A percentile compares a stretch with the other conserved stretches of the same genome.
Conservation (phyloP, 1,140 invertebrate species). For the Cataglyphis hispanica region DNA sequence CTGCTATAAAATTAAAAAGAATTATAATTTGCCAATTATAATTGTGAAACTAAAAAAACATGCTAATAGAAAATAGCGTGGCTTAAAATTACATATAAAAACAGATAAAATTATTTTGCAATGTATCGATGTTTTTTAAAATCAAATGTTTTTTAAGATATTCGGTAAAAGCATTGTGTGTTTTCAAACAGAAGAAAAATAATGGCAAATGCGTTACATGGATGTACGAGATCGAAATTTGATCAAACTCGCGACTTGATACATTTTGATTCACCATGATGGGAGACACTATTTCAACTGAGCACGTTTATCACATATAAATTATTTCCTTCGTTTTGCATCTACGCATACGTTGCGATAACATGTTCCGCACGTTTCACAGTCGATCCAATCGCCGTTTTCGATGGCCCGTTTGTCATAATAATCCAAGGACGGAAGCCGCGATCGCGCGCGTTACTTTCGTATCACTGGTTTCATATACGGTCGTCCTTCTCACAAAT, state of each 20-base stretch:
- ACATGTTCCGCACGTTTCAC: conserved; percentile 47
- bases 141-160: conserved; percentile 10
- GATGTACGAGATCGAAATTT: conserved; percentile 21
- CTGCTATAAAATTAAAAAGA: background rate
- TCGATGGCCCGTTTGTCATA: conserved; percentile 62
- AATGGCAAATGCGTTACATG: conserved; percentile 8
- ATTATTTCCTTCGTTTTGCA: conserved; percentile 58
- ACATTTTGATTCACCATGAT: conserved; percentile 49
- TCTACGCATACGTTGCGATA: conserved; percentile 51
- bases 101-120: background rate
- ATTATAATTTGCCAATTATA: background rate
- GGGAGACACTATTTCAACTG: conserved; percentile 46
- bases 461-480: conserved; percentile 44
- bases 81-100: background rate
- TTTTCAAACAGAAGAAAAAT: conserved; percentile 17
- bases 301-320: conserved; percentile 58
- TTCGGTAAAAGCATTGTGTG: conserved; percentile 20
- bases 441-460: conserved; percentile 29
- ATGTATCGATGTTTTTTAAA: background rate
- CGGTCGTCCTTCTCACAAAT: conserved; percentile 21
- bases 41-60: background rate
- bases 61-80: background rate
- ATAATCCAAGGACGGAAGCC: conserved; percentile 53
- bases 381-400: conserved; percentile 56
- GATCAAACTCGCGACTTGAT: conserved; percentile 55